A percentile compares a stretch with the other conserved stretches of the same genome.
Conservation (phyloP, 2,797 vertebrate species). For the Myotis myotis region DNA sequence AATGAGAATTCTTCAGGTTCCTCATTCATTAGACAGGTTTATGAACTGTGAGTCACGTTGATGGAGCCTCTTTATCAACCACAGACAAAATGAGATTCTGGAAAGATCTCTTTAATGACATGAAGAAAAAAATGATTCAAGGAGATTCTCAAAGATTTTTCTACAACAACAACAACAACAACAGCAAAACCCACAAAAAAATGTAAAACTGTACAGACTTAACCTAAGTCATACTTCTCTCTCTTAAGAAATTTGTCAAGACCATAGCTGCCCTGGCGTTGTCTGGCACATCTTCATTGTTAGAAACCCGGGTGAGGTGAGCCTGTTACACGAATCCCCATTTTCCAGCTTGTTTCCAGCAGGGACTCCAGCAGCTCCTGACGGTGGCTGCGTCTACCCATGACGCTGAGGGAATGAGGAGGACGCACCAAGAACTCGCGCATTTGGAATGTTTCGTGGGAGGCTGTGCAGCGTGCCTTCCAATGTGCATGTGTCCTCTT, state of each 20-base stretch:
- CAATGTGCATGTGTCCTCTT: neutral
- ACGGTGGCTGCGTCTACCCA: neutral
- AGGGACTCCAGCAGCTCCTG: neutral
- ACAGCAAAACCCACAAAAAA: neutral
- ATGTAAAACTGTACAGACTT: neutral
- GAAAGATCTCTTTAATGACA: neutral
- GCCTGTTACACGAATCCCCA: neutral
- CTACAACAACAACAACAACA: neutral
- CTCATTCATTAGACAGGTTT: constrained; percentile 58
- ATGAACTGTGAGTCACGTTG: neutral
- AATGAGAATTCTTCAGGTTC: constrained; percentile 42
- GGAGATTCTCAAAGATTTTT: constrained; percentile 44
- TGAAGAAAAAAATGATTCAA: neutral
- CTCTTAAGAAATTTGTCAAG: neutral
- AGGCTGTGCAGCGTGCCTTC: neutral
- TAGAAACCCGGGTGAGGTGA: constrained; percentile 29
- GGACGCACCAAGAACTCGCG: neutral
- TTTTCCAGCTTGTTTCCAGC: constrained; percentile 10
- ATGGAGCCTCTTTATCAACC: neutral
- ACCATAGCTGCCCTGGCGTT: constrained; percentile 1
- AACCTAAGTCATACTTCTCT: constrained; percentile 4
- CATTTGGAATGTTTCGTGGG: neutral
- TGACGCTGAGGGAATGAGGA: neutral
- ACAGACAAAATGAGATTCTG: constrained; percentile 24
- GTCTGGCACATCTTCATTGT: neutral